Percentiles rank a stretch among this genome's conserved stretches.
phyloP scores from a whole-genome alignment of 2,113 vertebrate species.

The Emberiza fucata region DNA sequence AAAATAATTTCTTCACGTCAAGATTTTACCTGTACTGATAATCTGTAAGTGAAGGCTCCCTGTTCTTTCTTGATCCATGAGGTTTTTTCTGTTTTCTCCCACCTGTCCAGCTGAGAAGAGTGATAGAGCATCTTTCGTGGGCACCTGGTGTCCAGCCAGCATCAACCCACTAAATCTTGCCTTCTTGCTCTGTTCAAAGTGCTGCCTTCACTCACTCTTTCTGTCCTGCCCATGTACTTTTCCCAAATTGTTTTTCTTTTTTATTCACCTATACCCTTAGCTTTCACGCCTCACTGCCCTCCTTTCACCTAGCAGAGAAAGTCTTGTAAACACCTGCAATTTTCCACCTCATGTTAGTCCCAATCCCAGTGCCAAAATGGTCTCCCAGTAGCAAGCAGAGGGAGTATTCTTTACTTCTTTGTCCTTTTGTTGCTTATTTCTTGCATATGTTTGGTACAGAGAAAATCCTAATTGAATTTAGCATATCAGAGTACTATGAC shows the following conservation, averaged over 20 bases:
- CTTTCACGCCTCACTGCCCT: neutral
- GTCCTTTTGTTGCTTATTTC: neutral
- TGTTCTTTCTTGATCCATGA: neutral
- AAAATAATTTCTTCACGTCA: neutral
- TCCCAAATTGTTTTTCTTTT: neutral
- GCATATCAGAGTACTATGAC: neutral
- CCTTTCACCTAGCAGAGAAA: neutral
- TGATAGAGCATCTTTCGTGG: neutral
- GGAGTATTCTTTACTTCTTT: neutral
- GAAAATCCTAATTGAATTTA: neutral
- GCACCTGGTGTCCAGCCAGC: neutral
- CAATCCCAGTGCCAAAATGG: accelerated
- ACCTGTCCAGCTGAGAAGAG: neutral
- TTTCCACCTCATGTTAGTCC: neutral
- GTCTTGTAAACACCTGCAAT: neutral
- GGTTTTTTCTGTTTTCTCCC: neutral
- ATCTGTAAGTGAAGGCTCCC: accelerated
- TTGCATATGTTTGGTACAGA: neutral
- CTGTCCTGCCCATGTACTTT: neutral
- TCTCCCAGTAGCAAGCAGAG: neutral
- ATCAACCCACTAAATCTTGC: neutral
- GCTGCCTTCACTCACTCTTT: neutral
- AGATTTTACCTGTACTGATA: neutral
- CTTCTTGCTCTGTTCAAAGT: neutral
- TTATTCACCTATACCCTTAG: neutral